Evolutionary conservation across 2,888 invertebrate species (phyloP).

Genomic region (Sabatieria punctata): DNA sequence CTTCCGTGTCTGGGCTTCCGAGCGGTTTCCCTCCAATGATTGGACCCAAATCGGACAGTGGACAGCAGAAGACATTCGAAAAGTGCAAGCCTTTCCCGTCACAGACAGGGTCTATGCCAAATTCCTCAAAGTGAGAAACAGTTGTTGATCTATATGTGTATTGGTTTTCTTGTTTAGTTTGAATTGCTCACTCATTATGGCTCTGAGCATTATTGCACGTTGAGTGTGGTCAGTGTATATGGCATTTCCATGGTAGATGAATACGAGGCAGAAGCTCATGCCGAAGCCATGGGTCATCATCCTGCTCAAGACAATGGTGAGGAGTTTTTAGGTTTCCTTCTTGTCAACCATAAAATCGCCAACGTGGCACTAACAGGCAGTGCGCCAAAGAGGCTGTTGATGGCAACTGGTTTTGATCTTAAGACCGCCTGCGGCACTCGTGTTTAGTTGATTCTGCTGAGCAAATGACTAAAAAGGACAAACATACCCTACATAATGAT

Average conservation of each 20-base stretch:
- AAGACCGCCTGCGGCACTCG: too few relatives aligned
- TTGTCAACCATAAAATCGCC: not conserved
- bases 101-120: constrained; percentile 66
- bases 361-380: too few relatives aligned
- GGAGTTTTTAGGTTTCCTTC: too few relatives aligned
- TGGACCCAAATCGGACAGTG: constrained; percentile 78
- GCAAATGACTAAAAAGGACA: too few relatives aligned
- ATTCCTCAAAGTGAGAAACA: constrained; percentile 51
- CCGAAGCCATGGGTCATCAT: not conserved
- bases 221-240: constrained; percentile 81
- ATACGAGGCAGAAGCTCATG: constrained; percentile 7
- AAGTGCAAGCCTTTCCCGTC: constrained; percentile 65
- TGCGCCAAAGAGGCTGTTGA: too few relatives aligned
- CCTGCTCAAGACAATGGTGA: not conserved
- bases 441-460: too few relatives aligned
- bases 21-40: constrained; percentile 47
- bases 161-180: constrained; percentile 30
- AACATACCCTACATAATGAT: too few relatives aligned
- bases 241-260: constrained; percentile 53
- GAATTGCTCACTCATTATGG: constrained; percentile 88
- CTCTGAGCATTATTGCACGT: constrained; percentile 88
- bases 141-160: not conserved
- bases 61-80: constrained; percentile 64
- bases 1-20: constrained; percentile 44
- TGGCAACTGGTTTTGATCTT: too few relatives aligned